Conservation (phyloP, 2,113 vertebrate genomes). For the Noturus placidus region DNA sequence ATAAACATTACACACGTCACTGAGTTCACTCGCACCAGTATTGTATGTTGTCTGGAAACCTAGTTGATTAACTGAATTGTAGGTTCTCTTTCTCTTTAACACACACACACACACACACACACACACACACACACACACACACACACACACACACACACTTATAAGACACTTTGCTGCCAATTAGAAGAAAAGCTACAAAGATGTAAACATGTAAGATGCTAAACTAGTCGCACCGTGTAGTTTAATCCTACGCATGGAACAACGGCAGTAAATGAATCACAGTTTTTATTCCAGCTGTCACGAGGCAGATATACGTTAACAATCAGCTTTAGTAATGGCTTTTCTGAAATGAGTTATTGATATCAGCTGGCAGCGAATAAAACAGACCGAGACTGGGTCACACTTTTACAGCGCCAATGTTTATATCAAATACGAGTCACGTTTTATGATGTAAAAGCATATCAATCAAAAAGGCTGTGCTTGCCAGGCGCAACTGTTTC, state of each 20-base stretch:
- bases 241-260: conserved; percentile 39
- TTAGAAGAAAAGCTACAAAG: conserved; percentile 4
- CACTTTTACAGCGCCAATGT: conserved; percentile 74
- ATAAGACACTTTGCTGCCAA: conserved; percentile 13
- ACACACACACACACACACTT: background rate
- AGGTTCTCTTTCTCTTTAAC: background rate
- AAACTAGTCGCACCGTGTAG: background rate
- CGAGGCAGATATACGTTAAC: conserved; percentile 43
- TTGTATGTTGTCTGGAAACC: background rate
- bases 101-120: background rate
- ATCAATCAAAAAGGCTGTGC: conserved; percentile 58
- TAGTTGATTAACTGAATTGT: background rate
- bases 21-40: background rate
- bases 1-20: background rate
- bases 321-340: conserved; percentile 48
- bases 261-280: conserved; percentile 33
- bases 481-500: conserved; percentile 69
- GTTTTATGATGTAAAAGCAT: conserved; percentile 64
- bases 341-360: conserved; percentile 64
- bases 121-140: background rate
- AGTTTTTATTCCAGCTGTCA: conserved; percentile 42
- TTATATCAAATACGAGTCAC: conserved; percentile 73
- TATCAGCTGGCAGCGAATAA: conserved; percentile 65
- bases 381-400: conserved; percentile 60
- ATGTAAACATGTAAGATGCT: background rate